Evolutionary conservation across 2,797 vertebrate species (phyloP), one percentile per base, ranked within the genome.

Genomic region (Choloepus didactylus): DNA sequence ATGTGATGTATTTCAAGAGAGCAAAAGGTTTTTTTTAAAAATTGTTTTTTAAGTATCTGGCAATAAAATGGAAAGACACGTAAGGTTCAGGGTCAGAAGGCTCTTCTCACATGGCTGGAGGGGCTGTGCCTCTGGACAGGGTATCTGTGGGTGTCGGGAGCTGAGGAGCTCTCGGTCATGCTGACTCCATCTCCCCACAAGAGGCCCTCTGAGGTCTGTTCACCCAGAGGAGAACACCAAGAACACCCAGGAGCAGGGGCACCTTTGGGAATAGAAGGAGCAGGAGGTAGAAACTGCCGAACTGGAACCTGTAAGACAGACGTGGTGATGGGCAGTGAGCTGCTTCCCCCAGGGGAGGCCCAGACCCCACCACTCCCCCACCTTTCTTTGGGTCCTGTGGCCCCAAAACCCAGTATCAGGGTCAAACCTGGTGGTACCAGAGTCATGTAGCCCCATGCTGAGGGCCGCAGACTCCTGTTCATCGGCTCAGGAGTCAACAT

Each of bases 321-420:
- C 49, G n/a, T 0, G 0, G 77, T 18, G 77, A 49, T 44, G 0
- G 0, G 44, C 8, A 25, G 19, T 54, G 49, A 85, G n/a, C 31
- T 67, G 35, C 70, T 15, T 70, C 14, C 54, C 75, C 27, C 1
- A 3, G 35, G 2, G 1, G 25, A 76, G 4, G 46, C 44, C 14
- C 29, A 14, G 62, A 35, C 16, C 41, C 41, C 6, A 6, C 18
- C 54, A 38, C 49, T 59, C 46, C 27, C 44, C 27, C 4, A 1
- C 3, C 14, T 46, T 60, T 35, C 18, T 35, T n/a, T 41, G 44
- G 15, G 18, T 29, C 3, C 59, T 2, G 0, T 11, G 12, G 41
- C 59, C 38, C 73, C 72, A 88, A 49, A 79, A 9, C n/a, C 41
- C 41, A 67, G 0, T 6, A 3, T 59, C 56, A 59, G 14, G 2